phyloP scores from a whole-genome alignment of 2,113 vertebrate species.

The Toxostoma redivivum region DNA sequence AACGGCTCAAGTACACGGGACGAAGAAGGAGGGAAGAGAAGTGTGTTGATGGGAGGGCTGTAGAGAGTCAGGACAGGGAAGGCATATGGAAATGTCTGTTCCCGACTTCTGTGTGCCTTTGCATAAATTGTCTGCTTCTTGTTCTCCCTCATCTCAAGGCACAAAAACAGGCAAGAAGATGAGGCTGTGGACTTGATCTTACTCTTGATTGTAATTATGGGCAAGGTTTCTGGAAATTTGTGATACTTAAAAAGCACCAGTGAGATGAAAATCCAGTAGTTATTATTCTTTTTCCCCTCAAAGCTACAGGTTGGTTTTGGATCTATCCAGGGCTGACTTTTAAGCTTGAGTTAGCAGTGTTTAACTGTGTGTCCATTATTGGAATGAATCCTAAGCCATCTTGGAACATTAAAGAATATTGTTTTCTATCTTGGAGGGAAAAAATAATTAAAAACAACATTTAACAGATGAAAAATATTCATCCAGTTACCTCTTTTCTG shows the following conservation, averaged over 20 bases:
- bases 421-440: not conserved
- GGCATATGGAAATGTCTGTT: not conserved
- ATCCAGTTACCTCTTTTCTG: not conserved
- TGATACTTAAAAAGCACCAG: not conserved
- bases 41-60: not conserved
- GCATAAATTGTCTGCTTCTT: not conserved
- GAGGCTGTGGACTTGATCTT: not conserved
- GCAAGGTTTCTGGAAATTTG: not conserved
- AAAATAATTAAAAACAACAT: not conserved
- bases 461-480: not conserved
- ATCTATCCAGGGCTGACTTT: not conserved
- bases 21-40: not conserved
- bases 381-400: not conserved
- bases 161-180: not conserved
- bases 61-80: not conserved
- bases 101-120: accelerated
- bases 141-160: not conserved
- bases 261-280: not conserved
- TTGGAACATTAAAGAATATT: not conserved
- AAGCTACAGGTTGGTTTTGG: not conserved
- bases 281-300: not conserved
- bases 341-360: not conserved
- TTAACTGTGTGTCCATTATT: not conserved
- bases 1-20: not conserved
- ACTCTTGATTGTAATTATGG: not conserved